phyloP scores from a whole-genome alignment of 1,140 invertebrate species.

The Psix sp. region DNA sequence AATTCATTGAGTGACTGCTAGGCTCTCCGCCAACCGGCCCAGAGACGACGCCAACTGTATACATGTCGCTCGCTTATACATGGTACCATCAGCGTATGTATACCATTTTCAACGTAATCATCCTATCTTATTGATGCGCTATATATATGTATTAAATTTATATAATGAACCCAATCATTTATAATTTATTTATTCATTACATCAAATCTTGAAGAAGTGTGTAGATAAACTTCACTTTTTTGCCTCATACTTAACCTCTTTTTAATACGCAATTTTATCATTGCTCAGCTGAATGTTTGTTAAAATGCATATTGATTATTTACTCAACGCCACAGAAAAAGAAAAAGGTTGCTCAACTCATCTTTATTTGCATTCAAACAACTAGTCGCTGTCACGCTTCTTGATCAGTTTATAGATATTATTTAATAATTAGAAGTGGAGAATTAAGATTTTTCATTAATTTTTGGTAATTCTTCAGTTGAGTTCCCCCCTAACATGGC shows the following conservation, averaged over 20 bases:
- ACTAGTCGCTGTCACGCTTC: too few species aligned
- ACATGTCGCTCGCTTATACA: slow-evolving; percentile 64
- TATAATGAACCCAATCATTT: slow-evolving; percentile 46
- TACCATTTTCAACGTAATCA: slow-evolving; percentile 51
- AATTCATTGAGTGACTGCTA: slow-evolving; percentile 74
- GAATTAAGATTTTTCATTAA: too few species aligned
- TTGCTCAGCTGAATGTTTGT: too few species aligned
- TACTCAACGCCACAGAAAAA: too few species aligned
- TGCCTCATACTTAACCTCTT: slow-evolving; percentile 6
- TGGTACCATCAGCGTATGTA: slow-evolving; percentile 53
- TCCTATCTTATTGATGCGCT: slow-evolving; percentile 37
- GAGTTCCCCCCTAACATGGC: too few species aligned
- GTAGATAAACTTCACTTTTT: neutral
- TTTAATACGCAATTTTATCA: too few species aligned
- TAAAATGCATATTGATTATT: too few species aligned
- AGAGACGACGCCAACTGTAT: slow-evolving; percentile 62
- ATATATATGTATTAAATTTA: slow-evolving; percentile 17
- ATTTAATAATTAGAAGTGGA: too few species aligned
- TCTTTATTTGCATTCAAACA: too few species aligned
- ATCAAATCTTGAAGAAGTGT: slow-evolving; percentile 17
- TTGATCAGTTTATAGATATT: too few species aligned
- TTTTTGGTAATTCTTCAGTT: too few species aligned
- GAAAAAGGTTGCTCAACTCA: too few species aligned
- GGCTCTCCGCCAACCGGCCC: slow-evolving; percentile 65
- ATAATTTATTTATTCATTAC: slow-evolving; percentile 39